These are phyloP conservation scores for Polymixis flavicincta DNA, from an alignment of 2,888 invertebrate genomes.

Conservation along the genomic window DNA sequence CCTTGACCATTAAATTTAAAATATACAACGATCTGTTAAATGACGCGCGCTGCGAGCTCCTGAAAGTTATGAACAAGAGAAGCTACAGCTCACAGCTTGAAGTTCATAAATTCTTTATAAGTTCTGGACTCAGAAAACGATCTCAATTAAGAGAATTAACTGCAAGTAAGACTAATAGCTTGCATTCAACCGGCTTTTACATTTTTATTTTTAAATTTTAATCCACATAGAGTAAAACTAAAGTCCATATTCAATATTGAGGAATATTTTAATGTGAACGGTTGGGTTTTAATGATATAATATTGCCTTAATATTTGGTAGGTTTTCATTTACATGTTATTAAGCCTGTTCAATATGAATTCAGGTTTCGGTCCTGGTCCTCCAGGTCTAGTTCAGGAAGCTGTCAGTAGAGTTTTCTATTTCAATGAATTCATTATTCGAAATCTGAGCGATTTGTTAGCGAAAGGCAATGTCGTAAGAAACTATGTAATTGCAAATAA, in stretches of 20 bases:
- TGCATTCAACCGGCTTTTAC: neutral
- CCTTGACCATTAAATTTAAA: neutral
- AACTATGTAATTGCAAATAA: conserved; percentile 24
- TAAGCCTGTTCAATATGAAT: neutral
- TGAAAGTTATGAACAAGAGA: conserved; percentile 13
- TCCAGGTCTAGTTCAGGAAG: conserved; percentile 5
- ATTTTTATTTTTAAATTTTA: neutral
- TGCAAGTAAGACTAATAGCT: conserved; percentile 13
- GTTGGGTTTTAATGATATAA: neutral
- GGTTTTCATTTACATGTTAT: conserved; percentile 7
- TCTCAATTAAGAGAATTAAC: conserved; percentile 35
- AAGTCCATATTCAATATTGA: neutral
- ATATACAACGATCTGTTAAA: conserved; percentile 18
- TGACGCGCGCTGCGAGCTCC: neutral
- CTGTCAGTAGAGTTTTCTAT: conserved; percentile 13
- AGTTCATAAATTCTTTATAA: conserved; percentile 36
- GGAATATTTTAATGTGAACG: neutral
- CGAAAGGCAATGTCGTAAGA: conserved; percentile 22
- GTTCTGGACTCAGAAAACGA: conserved; percentile 20
- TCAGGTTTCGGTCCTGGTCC: too few species aligned
- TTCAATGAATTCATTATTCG: conserved; percentile 39
- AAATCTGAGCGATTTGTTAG: conserved; percentile 24
- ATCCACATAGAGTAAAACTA: neutral
- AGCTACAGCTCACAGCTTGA: neutral
- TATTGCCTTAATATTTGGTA: neutral